Percentiles rank a stretch among this genome's conserved stretches.
phyloP scores from a whole-genome alignment of 2,113 vertebrate species.

The Melozone crissalis region DNA sequence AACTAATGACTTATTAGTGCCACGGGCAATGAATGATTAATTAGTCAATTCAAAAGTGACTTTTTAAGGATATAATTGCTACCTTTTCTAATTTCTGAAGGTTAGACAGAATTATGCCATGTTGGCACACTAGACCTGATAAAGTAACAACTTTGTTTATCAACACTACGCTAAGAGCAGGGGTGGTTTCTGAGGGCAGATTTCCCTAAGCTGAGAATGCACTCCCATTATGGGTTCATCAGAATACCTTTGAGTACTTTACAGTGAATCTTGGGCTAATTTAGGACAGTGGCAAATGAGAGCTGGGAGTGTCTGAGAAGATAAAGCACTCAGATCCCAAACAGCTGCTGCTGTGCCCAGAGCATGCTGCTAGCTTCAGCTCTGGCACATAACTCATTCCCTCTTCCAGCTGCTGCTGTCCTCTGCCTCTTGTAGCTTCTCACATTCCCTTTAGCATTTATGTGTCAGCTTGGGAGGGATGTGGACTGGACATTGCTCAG shows the following conservation, averaged over 20 bases:
- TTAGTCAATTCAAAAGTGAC: conserved; percentile 73
- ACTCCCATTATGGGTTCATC: not conserved
- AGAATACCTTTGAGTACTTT: not conserved
- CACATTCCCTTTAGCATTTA: not conserved
- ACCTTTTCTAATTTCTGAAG: conserved; percentile 73
- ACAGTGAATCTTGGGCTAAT: not conserved
- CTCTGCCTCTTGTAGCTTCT: not conserved
- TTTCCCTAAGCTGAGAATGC: not conserved
- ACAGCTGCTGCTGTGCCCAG: not conserved
- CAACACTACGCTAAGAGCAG: not conserved
- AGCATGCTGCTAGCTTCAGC: not conserved
- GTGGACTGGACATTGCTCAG: not conserved
- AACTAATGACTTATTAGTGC: conserved; percentile 77
- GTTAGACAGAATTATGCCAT: conserved; percentile 67
- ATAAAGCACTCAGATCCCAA: not conserved
- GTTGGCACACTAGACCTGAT: conserved; percentile 38
- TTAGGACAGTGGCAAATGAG: not conserved
- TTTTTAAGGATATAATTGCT: conserved; percentile 75
- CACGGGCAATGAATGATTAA: conserved; percentile 76
- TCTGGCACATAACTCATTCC: not conserved
- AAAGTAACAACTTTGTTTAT: conserved; percentile 53
- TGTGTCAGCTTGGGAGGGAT: not conserved
- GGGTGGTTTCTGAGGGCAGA: not conserved
- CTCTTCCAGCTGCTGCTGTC: not conserved
- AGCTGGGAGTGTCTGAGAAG: not conserved